phyloP scores from a whole-genome alignment of 2,113 vertebrate species.

The Notothenia coriiceps region DNA sequence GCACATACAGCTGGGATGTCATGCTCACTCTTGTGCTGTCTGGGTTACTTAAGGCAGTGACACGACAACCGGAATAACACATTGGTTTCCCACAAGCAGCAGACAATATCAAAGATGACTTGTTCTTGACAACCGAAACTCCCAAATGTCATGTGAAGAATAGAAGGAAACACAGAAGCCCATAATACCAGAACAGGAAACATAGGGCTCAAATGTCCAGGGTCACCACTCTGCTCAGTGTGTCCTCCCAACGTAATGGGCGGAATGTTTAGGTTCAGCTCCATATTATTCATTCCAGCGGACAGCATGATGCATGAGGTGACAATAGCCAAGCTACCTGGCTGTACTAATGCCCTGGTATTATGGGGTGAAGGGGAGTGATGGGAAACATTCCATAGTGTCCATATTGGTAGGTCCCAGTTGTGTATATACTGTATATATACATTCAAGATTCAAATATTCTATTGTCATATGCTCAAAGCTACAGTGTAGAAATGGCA shows the following conservation, averaged over 20 bases:
- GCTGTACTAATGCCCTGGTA: neutral
- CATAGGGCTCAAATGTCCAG: neutral
- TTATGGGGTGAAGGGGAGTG: neutral
- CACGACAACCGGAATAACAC: slow-evolving; percentile 39
- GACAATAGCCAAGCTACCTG: neutral
- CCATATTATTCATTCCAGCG: neutral
- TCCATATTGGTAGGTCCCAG: too few relatives aligned
- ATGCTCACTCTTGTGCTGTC: slow-evolving; percentile 54
- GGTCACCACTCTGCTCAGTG: neutral
- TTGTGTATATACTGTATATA: too few relatives aligned
- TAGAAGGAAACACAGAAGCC: slow-evolving; percentile 23
- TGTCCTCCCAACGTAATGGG: neutral
- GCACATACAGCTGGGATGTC: slow-evolving; percentile 56
- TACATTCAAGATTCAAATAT: too few relatives aligned
- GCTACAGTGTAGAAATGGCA: too few relatives aligned
- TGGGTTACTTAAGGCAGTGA: slow-evolving; percentile 48
- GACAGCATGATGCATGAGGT: neutral
- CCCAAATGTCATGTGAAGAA: slow-evolving; percentile 58
- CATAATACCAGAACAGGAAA: slow-evolving; percentile 22
- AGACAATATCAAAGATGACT: slow-evolving; percentile 64
- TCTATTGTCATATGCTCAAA: too few relatives aligned
- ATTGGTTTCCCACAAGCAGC: slow-evolving; percentile 40
- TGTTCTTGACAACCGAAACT: slow-evolving; percentile 53
- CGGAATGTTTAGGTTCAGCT: neutral
- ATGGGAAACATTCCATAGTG: neutral